Evolutionary conservation across 2,797 vertebrate genomes (phyloP).

Genomic region (Oreonectes daqikongensis): DNA sequence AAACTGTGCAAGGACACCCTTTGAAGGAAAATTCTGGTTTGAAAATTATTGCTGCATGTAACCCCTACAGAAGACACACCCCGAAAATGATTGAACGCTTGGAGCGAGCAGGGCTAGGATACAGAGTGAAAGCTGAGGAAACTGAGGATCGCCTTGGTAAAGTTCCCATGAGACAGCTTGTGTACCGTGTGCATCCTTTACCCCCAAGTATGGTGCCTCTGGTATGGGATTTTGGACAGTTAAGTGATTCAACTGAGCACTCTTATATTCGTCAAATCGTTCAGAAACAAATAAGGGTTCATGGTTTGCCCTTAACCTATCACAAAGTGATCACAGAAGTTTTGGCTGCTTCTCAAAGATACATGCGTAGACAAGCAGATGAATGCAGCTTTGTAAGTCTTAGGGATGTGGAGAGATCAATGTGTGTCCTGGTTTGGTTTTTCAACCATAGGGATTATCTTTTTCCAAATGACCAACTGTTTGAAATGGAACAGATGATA

Average conservation of each 20-base stretch:
- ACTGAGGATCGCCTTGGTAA: constrained; percentile 79
- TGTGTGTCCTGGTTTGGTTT: constrained; percentile 80
- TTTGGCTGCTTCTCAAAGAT: constrained; percentile 74
- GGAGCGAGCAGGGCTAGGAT: constrained; percentile 80
- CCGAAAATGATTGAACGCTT: constrained; percentile 75
- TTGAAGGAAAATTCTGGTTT: constrained; percentile 68
- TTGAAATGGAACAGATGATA: constrained; percentile 30
- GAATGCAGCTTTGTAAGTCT: constrained; percentile 84
- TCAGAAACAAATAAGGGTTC: constrained; percentile 63
- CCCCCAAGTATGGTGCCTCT: constrained; percentile 81
- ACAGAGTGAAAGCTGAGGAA: constrained; percentile 77
- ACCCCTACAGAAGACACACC: constrained; percentile 81
- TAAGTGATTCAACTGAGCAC: constrained; percentile 75
- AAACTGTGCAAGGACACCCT: constrained; percentile 67
- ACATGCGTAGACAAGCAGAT: constrained; percentile 71
- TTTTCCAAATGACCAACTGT: constrained; percentile 45
- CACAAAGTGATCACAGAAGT: constrained; percentile 66
- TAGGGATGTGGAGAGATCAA: constrained; percentile 80
- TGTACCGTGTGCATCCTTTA: constrained; percentile 82
- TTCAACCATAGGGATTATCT: constrained; percentile 65
- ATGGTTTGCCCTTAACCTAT: constrained; percentile 61
- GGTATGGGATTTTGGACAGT: constrained; percentile 84
- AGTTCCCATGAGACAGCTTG: constrained; percentile 80
- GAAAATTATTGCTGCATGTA: constrained; percentile 83
- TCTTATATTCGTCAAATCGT: constrained; percentile 81